Evolutionary conservation across 2,797 vertebrate genomes (phyloP).

Genomic region (Pseudochirops cupreus): DNA sequence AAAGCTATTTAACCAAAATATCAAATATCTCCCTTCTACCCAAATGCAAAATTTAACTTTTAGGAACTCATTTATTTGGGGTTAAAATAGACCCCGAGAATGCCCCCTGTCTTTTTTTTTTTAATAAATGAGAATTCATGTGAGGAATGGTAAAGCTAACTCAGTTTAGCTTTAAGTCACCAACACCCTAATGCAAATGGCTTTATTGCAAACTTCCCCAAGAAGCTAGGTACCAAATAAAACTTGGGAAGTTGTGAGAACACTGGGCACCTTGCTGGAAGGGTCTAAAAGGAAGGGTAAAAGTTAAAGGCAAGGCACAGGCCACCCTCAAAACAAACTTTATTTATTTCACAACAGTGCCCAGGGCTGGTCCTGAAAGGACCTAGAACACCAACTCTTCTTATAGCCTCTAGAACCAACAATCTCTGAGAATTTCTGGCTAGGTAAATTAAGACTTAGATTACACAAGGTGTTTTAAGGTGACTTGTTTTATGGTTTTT

Average conservation of each 20-base stretch:
- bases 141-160: slow-evolving; percentile 14
- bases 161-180: not conserved
- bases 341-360: not conserved
- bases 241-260: not conserved
- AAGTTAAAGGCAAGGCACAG: not conserved
- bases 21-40: not conserved
- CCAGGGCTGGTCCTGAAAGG: not conserved
- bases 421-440: not conserved
- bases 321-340: not conserved
- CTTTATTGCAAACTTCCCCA: not conserved
- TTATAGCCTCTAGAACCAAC: not conserved
- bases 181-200: not conserved
- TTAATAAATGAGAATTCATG: not conserved
- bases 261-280: not conserved
- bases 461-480: not conserved
- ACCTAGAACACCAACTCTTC: not conserved
- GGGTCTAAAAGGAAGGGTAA: not conserved
- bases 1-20: not conserved
- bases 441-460: not conserved
- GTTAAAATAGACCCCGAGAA: not conserved
- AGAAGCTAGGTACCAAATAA: not conserved
- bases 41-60: not conserved
- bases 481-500: not conserved
- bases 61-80: not conserved
- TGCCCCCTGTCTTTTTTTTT: not conserved